Evolutionary conservation across 1,140 invertebrate genomes (phyloP), one percentile per base, ranked within the genome.

Genomic region (Diploscapter pachys): DNA sequence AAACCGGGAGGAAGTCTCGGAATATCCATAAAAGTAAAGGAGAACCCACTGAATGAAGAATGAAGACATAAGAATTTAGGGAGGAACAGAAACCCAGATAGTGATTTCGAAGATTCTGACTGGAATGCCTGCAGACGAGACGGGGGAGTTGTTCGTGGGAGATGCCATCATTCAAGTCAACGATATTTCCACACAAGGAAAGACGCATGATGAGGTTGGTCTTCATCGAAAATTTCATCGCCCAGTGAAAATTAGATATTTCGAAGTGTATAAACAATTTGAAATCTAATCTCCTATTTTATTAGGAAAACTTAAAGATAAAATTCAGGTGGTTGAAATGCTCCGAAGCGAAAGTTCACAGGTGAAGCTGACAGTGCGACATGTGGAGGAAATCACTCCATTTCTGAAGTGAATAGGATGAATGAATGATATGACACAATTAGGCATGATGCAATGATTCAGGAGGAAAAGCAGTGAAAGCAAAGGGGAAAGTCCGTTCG

Each of bases 101-200:
- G 90, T 97, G 63, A 94, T 98, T 83, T 97, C 95, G 48, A 90
- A 93, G 86, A 94, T 98, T 82, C 93, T 94, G 84, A 93, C 93
- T 86, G 92, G 92, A 82, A 92, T 95, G 86, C 93, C 94, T 70
- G 86, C 94, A 31, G 93, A 95, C 85, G 90, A 92, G 80, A 94
- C 93, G 51, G 93, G 93, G 3, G 92, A 96, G 86, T 88, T 97
- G 53, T 95, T 94, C 87, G 93, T 98, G 49, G 95, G 95, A 49
- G 95, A 98, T 89, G 93, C 94, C 74, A 95, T 98, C 78, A 91
- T 96, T 91, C 94, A 92, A 91, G 93, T 93, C 9, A 96, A 96
- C 87, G 93, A 92, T 4, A 91, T 93, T 84, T 92, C 92, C 82
- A 93, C 96, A 79, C 94, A 93, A 50, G 91, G 91, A 51, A 92